phyloP scores from a whole-genome alignment of 2,797 vertebrate species.

The Epinephelus coioides region DNA sequence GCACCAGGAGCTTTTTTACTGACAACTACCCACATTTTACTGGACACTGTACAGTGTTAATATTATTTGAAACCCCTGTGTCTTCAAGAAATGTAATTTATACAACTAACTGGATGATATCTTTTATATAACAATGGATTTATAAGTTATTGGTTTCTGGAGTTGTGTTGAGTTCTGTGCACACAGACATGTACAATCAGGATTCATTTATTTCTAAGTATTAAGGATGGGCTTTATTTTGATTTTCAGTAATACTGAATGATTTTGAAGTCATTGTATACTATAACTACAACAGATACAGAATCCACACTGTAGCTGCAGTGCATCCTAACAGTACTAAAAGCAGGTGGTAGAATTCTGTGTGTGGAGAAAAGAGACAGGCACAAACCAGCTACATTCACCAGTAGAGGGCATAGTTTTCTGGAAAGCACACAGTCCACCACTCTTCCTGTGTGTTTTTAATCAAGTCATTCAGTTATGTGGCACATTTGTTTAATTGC shows the following conservation, averaged over 20 bases:
- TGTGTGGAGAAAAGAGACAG: constrained; percentile 12
- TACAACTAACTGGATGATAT: constrained; percentile 90
- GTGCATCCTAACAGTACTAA: neutral
- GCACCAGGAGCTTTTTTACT: constrained; percentile 75
- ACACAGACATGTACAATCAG: constrained; percentile 79
- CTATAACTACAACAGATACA: constrained; percentile 25
- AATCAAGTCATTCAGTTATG: constrained; percentile 36
- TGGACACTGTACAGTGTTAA: constrained; percentile 74
- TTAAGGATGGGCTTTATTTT: constrained; percentile 43
- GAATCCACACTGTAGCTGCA: constrained; percentile 1
- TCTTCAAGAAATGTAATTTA: constrained; percentile 93
- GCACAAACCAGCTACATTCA: constrained; percentile 17
- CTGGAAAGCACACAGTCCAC: neutral
- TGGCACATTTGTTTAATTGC: constrained; percentile 49
- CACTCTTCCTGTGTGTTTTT: constrained; percentile 20
- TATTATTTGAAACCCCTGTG: constrained; percentile 80
- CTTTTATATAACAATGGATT: constrained; percentile 95
- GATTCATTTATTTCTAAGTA: constrained; percentile 40
- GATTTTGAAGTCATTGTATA: constrained; percentile 42
- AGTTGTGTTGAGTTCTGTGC: constrained; percentile 91
- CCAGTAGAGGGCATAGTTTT: constrained; percentile 65
- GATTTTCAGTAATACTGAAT: constrained; percentile 24
- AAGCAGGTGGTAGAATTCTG: neutral
- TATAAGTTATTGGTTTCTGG: constrained; percentile 93
- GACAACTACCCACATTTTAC: constrained; percentile 52